Percentiles rank a stretch among this genome's conserved stretches.
Evolutionary conservation across 2,113 vertebrate species (phyloP).

Genomic region (Peucedramus taeniatus): DNA sequence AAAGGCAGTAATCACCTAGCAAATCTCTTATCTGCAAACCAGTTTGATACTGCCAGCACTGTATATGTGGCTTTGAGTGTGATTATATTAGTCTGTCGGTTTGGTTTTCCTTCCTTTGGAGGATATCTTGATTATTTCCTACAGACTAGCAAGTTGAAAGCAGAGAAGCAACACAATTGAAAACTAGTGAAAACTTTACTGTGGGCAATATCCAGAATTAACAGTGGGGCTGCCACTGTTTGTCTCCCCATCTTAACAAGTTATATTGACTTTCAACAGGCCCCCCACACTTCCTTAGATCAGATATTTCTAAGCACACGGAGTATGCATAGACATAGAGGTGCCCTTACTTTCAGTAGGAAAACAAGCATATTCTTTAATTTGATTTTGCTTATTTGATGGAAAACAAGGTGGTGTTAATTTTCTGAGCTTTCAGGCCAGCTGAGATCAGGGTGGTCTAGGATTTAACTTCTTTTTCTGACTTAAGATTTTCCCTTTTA

Average conservation of each 20-base stretch:
- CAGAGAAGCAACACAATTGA: background rate
- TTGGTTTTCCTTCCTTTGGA: background rate
- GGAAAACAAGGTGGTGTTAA: background rate
- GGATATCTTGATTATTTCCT: background rate
- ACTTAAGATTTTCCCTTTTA: background rate
- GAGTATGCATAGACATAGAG: background rate
- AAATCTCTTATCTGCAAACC: background rate
- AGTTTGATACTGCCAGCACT: background rate
- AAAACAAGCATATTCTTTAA: background rate
- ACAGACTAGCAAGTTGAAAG: background rate
- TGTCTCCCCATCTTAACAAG: background rate
- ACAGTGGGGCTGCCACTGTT: background rate
- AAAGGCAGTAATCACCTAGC: background rate
- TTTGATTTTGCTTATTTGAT: background rate
- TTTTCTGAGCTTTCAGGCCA: background rate
- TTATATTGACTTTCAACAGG: background rate
- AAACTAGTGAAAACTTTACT: background rate
- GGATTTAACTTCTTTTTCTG: background rate
- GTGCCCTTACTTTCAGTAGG: background rate
- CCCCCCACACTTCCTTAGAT: background rate
- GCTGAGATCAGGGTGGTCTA: background rate
- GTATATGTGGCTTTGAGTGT: background rate
- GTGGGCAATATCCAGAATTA: background rate
- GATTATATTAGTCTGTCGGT: background rate
- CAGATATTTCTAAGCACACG: background rate